Conservation (phyloP, 1,140 invertebrate genomes). For the Anoplolepis gracilipes region DNA sequence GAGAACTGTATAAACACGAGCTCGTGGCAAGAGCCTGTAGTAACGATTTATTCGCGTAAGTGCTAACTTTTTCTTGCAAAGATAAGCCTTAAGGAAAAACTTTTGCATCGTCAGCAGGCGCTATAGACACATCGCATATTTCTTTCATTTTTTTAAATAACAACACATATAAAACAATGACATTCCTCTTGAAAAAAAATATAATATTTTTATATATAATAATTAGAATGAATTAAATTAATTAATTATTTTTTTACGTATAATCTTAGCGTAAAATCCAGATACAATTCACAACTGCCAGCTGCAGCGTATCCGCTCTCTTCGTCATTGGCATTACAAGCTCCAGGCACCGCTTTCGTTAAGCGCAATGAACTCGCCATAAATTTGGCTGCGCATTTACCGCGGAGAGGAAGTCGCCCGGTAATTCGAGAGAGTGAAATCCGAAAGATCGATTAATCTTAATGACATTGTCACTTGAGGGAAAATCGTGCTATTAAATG, state of each 20-base stretch:
- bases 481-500: slow-evolving; percentile 55
- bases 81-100: not conserved
- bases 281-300: slow-evolving; percentile 19
- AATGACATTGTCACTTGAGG: slow-evolving; percentile 43
- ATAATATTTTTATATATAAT: not conserved
- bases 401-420: not conserved
- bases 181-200: not conserved
- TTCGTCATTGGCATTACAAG: slow-evolving; percentile 45
- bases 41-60: slow-evolving; percentile 53
- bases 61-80: slow-evolving; percentile 60
- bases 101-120: not conserved
- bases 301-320: slow-evolving; percentile 6
- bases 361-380: slow-evolving; percentile 53
- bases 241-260: not conserved
- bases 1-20: slow-evolving; percentile 67
- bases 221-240: not conserved
- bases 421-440: slow-evolving; percentile 29
- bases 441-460: slow-evolving; percentile 72
- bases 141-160: not conserved
- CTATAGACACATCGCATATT: not conserved
- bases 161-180: not conserved
- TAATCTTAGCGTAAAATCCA: not conserved
- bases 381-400: slow-evolving; percentile 56
- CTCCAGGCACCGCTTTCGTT: slow-evolving; percentile 39
- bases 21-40: slow-evolving; percentile 19